Percentiles rank a stretch among this genome's conserved stretches.
phyloP scores from a whole-genome alignment of 2,797 vertebrate genomes.

The Orientallactaga sibirica region DNA sequence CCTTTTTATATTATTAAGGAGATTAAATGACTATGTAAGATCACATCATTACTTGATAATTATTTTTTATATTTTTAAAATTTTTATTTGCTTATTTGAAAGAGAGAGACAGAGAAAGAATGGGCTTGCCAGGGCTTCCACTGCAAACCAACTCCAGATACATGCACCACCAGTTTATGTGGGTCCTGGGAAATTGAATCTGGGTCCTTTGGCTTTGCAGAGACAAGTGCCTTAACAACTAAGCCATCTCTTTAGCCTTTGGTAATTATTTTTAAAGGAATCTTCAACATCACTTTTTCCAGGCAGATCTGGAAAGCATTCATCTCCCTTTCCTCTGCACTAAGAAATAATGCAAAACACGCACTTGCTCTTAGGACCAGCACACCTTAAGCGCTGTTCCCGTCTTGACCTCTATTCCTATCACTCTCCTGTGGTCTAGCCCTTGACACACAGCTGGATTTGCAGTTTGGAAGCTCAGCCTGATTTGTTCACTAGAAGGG shows the following conservation, averaged over 20 bases:
- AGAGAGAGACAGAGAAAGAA: no score
- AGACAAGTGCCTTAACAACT: no score
- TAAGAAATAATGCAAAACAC: background rate
- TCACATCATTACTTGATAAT: background rate
- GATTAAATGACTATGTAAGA: conserved; percentile 26
- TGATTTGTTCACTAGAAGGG: background rate
- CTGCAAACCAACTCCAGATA: no score
- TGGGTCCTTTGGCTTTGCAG: no score
- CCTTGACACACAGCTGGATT: background rate
- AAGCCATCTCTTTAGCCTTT: no score
- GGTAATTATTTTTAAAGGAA: background rate
- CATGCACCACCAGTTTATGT: no score
- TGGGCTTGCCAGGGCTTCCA: no score
- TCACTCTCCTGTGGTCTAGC: background rate
- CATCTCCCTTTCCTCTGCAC: background rate
- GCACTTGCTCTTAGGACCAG: background rate
- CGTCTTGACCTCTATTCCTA: background rate
- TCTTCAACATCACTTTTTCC: background rate
- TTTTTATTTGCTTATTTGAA: no score
- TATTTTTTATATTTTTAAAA: background rate
- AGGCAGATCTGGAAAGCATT: background rate
- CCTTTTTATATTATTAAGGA: conserved; percentile 37
- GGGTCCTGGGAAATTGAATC: no score
- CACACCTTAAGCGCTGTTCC: background rate
- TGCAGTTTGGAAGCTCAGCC: conserved; percentile 37